phyloP scores from a whole-genome alignment of 2,888 invertebrate genomes.

The Flabesymbios commensalis region DNA sequence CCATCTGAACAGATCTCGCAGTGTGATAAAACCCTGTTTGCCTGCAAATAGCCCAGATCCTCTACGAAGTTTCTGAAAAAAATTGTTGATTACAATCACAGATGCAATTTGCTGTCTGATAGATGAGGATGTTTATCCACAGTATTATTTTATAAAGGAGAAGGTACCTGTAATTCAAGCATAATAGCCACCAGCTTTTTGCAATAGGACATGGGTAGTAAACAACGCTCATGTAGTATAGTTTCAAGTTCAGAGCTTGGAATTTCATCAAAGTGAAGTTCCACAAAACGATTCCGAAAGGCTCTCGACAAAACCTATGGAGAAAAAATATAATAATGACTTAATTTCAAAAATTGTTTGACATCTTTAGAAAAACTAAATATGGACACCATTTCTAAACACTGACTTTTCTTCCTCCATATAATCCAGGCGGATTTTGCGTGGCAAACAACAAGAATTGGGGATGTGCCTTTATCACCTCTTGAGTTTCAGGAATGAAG shows the following conservation, averaged over 20 bases:
- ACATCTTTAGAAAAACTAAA: not conserved
- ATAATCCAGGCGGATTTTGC: constrained; percentile 95
- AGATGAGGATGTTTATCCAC: too few relatives aligned
- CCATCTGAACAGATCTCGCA: constrained; percentile 95
- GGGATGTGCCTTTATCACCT: constrained; percentile 86
- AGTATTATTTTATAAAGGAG: too few relatives aligned
- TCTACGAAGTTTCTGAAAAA: constrained; percentile 69
- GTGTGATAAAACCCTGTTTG: constrained; percentile 87
- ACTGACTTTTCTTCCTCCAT: constrained; percentile 91
- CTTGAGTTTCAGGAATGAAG: constrained; percentile 95
- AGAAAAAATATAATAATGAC: constrained; percentile 1
- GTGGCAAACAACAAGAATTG: constrained; percentile 98
- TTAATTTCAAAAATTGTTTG: not conserved
- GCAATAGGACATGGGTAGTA: constrained; percentile 83
- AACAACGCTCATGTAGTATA: constrained; percentile 86
- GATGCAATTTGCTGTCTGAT: not conserved
- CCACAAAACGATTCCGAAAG: constrained; percentile 95
- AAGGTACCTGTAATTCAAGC: constrained; percentile 79
- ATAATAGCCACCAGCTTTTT: constrained; percentile 89
- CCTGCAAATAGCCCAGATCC: constrained; percentile 89
- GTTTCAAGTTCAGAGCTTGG: constrained; percentile 81
- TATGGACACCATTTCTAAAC: not conserved
- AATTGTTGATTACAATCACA: not conserved
- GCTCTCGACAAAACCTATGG: constrained; percentile 89
- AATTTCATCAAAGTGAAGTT: constrained; percentile 94